These are phyloP conservation scores for Plumapathes pennacea DNA, from an alignment of 92 coral and sea anemone species.

Conservation along the genomic window DNA sequence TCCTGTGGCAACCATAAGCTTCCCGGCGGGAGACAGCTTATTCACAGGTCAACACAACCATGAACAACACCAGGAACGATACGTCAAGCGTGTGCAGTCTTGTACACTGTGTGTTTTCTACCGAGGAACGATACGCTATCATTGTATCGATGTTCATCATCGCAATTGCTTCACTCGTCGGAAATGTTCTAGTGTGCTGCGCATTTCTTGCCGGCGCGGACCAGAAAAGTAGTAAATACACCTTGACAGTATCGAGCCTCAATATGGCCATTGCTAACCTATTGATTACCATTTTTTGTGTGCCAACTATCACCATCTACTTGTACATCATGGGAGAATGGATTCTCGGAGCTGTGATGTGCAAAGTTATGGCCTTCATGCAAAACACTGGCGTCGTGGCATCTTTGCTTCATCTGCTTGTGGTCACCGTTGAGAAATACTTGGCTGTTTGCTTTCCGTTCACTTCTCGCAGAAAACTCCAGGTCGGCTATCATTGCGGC, in stretches of 20 bases:
- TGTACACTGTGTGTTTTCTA: slow-evolving; percentile 49
- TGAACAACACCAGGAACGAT: too few relatives aligned
- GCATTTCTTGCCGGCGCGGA: slow-evolving; percentile 27
- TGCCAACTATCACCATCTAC: slow-evolving; percentile 50
- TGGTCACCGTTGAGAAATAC: slow-evolving; percentile 69
- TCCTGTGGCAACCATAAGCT: too few relatives aligned
- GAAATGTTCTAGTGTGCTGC: slow-evolving; percentile 61
- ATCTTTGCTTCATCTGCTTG: slow-evolving; percentile 47
- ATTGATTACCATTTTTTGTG: slow-evolving; percentile 56
- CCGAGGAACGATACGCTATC: slow-evolving; percentile 27
- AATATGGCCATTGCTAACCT: slow-evolving; percentile 71
- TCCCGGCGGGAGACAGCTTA: too few relatives aligned
- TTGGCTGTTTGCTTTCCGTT: slow-evolving; percentile 75
- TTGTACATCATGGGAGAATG: slow-evolving; percentile 55
- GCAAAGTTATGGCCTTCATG: slow-evolving; percentile 49
- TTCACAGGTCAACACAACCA: too few relatives aligned
- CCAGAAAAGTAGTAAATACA: slow-evolving; percentile 45
- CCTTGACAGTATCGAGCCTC: slow-evolving; percentile 59
- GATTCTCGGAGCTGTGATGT: slow-evolving; percentile 56
- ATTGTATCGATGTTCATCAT: slow-evolving; percentile 24
- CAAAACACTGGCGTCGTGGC: slow-evolving; percentile 45
- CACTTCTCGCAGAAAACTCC: slow-evolving; percentile 48
- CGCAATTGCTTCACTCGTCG: slow-evolving; percentile 54
- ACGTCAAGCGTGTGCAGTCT: too few relatives aligned
- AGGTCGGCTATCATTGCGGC: slow-evolving; percentile 11